Conservation (phyloP, 2,888 invertebrate species). For the Dicyrtomina minuta region DNA sequence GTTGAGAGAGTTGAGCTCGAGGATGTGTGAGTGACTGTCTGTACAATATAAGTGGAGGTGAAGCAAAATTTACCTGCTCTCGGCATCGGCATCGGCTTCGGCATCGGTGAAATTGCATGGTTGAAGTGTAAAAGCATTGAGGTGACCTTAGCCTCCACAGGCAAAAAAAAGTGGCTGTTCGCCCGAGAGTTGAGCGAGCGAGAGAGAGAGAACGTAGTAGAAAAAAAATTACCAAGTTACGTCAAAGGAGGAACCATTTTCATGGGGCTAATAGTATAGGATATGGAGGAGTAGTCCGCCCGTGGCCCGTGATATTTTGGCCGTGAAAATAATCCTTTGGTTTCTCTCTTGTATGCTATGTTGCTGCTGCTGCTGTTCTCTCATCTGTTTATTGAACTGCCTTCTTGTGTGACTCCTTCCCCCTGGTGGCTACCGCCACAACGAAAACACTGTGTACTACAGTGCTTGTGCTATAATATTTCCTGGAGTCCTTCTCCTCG, state of each 20-base stretch:
- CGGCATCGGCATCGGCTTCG: no score
- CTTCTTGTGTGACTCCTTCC: no score
- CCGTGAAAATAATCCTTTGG: neutral
- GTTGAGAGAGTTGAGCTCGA: no score
- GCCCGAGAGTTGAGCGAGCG: neutral
- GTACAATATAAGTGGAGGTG: no score
- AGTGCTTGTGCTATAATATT: no score
- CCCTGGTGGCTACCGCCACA: no score
- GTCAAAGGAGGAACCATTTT: constrained; percentile 19
- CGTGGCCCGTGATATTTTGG: constrained; percentile 7
- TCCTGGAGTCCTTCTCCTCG: no score
- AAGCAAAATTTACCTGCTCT: no score
- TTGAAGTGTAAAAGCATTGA: constrained; percentile 11
- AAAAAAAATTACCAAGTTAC: neutral
- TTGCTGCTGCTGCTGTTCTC: neutral
- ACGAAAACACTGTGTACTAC: no score
- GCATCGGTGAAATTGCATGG: constrained; percentile 10
- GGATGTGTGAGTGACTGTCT: no score
- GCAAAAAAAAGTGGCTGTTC: constrained; percentile 11
- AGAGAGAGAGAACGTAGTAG: neutral
- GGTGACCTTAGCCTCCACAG: constrained; percentile 14
- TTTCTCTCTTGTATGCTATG: no score
- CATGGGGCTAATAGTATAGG: constrained; percentile 11
- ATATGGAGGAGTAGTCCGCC: constrained; percentile 14
- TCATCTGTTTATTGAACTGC: constrained; percentile 12